phyloP scores from a whole-genome alignment of 2,113 vertebrate species.

The Arenaria interpres region DNA sequence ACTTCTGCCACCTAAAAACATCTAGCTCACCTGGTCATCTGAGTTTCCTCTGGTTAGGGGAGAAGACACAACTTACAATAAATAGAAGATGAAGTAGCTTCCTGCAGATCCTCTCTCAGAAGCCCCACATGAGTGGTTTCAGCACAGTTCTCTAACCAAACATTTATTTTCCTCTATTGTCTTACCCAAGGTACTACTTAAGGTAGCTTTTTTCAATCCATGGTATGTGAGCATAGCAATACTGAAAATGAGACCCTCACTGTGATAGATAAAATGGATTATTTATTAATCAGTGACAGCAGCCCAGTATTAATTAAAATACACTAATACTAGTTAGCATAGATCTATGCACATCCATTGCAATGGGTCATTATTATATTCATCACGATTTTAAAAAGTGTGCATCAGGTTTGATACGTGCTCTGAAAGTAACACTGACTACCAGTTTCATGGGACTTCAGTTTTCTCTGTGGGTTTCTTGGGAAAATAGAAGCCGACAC shows the following conservation, averaged over 20 bases:
- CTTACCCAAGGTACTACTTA: neutral
- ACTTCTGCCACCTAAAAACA: neutral
- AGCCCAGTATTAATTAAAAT: neutral
- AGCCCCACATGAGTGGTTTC: neutral
- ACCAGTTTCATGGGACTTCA: neutral
- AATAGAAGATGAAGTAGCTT: neutral
- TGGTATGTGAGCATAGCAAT: neutral
- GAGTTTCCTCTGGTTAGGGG: neutral
- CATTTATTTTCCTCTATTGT: neutral
- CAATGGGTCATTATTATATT: neutral
- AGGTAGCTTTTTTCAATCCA: neutral
- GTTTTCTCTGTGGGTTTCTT: neutral
- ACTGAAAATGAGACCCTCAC: neutral
- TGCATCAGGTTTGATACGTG: neutral
- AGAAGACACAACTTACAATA: neutral
- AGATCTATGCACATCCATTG: neutral
- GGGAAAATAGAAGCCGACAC: neutral
- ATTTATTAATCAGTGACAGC: neutral
- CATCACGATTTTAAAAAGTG: neutral
- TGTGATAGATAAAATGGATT: neutral
- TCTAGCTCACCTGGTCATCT: neutral
- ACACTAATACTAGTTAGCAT: neutral
- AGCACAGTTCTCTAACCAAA: neutral
- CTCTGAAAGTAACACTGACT: neutral
- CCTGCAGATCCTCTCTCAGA: neutral